Evolutionary conservation across 2,113 vertebrate genomes (phyloP), one percentile per base, ranked within the genome.

Genomic region (Labeo catla): DNA sequence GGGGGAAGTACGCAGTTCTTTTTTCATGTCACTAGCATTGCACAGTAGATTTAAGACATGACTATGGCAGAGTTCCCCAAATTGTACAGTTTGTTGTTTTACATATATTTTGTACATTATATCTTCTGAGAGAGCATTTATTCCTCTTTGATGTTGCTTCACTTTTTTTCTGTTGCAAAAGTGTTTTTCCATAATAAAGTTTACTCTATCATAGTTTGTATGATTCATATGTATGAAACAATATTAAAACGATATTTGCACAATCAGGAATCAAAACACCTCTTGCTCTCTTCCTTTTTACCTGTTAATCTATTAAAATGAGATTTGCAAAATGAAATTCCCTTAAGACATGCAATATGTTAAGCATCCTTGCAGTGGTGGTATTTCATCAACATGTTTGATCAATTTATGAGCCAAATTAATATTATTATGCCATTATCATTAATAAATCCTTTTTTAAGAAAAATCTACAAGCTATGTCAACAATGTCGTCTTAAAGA

Each of bases 81-180:
- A 76, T 28, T 76, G 73, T 76, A 23, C 73, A 76, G 45, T 49
- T 76, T 76, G 45, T n/a, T 76, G 45, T 47, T 76, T 28, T 50
- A 76, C 73, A 47, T n/a, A 0, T 6, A 23, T 50, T 6, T 76
- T 50, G 45, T n/a, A 49, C 2, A 23, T 47, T 49, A 23, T 7
- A 12, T 21, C 19, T 36, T 74, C 43, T 47, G 72, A 47, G 47
- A 50, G 21, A 76, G n/a, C n/a, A 49, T 76, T 76, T 49, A 13
- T 49, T 74, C 11, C 6, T n/a, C 9, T 49, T 76, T 45, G 1
- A 23, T 43, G 36, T 43, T 2, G 36, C 15, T 72, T 4, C 8
- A 72, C 8, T 16, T 39, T 39, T 68, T 66, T 39, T 4, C 34
- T 36, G 15, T 8, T 16, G 68, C 23, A 34, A 15, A 72, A 19